These are phyloP conservation scores for Myotis yumanensis DNA, from an alignment of 2,113 vertebrate species.

Conservation along the genomic window DNA sequence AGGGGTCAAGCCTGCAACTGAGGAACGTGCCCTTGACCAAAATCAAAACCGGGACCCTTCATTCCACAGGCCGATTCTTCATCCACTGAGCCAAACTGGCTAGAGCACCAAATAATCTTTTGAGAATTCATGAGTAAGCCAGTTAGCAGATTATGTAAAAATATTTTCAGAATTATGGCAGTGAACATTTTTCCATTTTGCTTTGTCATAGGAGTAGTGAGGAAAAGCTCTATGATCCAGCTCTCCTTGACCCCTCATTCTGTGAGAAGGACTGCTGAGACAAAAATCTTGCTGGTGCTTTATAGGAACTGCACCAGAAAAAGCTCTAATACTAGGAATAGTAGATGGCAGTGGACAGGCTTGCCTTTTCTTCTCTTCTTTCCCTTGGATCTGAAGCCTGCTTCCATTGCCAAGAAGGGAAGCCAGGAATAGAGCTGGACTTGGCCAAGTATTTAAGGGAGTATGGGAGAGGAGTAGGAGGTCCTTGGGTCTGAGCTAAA, in stretches of 20 bases:
- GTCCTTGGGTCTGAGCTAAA: neutral
- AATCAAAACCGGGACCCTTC: too few species aligned
- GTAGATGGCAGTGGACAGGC: neutral
- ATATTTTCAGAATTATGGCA: neutral
- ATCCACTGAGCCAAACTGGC: too few species aligned
- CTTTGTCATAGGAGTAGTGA: neutral
- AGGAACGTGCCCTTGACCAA: too few species aligned
- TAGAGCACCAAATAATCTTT: neutral
- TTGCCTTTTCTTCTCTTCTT: neutral
- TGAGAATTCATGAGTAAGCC: constrained; percentile 13
- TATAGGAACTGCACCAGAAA: neutral
- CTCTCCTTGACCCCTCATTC: neutral
- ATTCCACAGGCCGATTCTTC: too few species aligned
- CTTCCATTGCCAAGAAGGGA: neutral
- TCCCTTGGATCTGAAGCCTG: neutral
- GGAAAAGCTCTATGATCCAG: neutral
- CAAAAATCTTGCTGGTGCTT: neutral
- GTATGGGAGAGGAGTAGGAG: neutral
- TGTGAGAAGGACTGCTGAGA: neutral
- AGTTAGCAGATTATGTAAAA: neutral
- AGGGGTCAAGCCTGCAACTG: too few species aligned
- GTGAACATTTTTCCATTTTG: constrained; percentile 6
- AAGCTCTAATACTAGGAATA: neutral
- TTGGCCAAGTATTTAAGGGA: neutral
- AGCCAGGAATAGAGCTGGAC: neutral